These are phyloP conservation scores for Synanthedon tipuliformis DNA, from an alignment of 2,888 invertebrate genomes.

Conservation along the genomic window DNA sequence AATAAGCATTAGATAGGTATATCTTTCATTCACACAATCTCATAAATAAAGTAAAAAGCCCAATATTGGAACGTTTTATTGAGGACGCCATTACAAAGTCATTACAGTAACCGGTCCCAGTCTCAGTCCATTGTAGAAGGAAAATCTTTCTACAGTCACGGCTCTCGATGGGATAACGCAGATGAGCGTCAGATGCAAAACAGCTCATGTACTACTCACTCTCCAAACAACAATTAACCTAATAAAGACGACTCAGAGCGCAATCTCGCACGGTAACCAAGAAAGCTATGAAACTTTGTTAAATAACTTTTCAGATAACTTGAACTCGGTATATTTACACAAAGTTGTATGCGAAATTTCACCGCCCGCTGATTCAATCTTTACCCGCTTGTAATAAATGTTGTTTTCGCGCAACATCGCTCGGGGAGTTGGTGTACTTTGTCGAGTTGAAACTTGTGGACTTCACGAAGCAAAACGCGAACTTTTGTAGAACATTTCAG, in stretches of 20 bases:
- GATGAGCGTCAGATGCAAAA: conserved; percentile 34
- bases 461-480: conserved; percentile 71
- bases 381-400: conserved; percentile 66
- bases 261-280: conserved; percentile 47
- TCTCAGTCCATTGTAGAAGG: conserved; percentile 66
- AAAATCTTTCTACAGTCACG: conserved; percentile 70
- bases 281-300: conserved; percentile 71
- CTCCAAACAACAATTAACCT: conserved; percentile 48
- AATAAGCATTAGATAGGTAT: neutral
- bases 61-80: conserved; percentile 56
- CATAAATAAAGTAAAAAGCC: conserved; percentile 52
- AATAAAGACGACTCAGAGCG: conserved; percentile 43
- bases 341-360: conserved; percentile 64
- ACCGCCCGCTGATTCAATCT: conserved; percentile 65
- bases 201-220: conserved; percentile 28
- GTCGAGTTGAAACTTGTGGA: conserved; percentile 62
- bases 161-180: conserved; percentile 70
- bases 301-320: conserved; percentile 72
- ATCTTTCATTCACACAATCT: conserved; percentile 10
- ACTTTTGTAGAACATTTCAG: conserved; percentile 71
- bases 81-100: conserved; percentile 64
- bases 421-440: conserved; percentile 55
- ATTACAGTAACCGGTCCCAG: conserved; percentile 57
- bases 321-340: conserved; percentile 65
- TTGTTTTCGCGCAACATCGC: conserved; percentile 66